Base-by-base conservation (phyloP, 2,797 vertebrate genomes). In the Aldrovandia affinis region DNA sequence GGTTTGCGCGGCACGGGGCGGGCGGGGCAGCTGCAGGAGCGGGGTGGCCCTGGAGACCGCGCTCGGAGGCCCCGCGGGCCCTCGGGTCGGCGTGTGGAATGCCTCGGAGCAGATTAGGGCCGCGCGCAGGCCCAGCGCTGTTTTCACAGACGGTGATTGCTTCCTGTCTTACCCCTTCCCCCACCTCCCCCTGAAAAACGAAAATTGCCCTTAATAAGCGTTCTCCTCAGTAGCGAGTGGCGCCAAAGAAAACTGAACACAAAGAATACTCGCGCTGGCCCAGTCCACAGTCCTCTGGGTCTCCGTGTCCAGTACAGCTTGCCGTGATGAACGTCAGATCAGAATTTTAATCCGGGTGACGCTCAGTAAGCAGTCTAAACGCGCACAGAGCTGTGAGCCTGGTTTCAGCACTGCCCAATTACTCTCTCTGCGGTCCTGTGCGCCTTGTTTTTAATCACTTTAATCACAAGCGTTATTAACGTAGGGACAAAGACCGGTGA, bases 131-230 rank as follows among this genome's bases (percentile, higher is more conserved):
- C 91, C 88, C 87, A 44, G 91, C 91, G 88, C 85, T 95, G 88
- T 95, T 95, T 95, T 95, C 90, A 89, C 90, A 95, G 94, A 91
- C 93, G 90, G 88, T 94, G 94, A 95, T 96, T 95, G 91, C 92
- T 97, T 97, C 95, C 95, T 96, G 89, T 92, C 94, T 94, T 92
- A 89, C 89, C 89, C 92, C 92, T 86, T 86, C 94, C 88, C 79
- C 87, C 87, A 86, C 61, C 61, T 50, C 0, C 47, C 47, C 47
- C 61, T 12, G n/a, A n/a, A 86, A 61, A 8, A 84, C 87, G n/a
- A 88, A 88, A 92, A 90, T 86, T 86, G 86, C 81, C 85, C 36
- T 70, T 83, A 86, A 83, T 88, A 77, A 85, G 83, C 73, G 61
- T 89, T 77, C 28, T 82, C 59, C 55, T 85, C 84, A 84, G 85